Evolutionary conservation across 2,888 invertebrate genomes (phyloP).

Genomic region (Trisateles emortualis): DNA sequence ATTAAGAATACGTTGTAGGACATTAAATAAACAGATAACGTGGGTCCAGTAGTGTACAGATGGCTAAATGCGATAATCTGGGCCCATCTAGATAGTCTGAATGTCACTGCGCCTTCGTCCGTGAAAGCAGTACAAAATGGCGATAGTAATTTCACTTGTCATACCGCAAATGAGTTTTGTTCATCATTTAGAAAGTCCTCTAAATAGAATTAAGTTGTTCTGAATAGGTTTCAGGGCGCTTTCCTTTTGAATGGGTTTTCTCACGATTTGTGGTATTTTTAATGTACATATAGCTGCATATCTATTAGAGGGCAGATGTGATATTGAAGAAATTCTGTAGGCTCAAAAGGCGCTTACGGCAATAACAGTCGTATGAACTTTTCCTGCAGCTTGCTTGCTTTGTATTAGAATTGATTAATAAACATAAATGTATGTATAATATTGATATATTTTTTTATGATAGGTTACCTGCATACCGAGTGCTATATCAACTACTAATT

Average conservation of each 20-base stretch:
- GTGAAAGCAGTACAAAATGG: conserved; percentile 65
- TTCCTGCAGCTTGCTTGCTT: no score
- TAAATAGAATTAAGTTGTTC: conserved; percentile 69
- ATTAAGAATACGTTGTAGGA: conserved; percentile 42
- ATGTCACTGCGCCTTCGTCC: conserved; percentile 61
- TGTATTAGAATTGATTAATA: no score
- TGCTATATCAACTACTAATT: no score
- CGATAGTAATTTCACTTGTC: conserved; percentile 74
- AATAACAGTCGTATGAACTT: no score
- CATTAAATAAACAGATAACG: conserved; percentile 63
- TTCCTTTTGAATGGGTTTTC: conserved; percentile 31
- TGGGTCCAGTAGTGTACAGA: conserved; percentile 59
- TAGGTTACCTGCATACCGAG: no score
- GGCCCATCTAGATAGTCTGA: conserved; percentile 67
- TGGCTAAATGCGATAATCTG: conserved; percentile 65
- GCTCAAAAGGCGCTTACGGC: no score
- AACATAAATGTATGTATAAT: no score
- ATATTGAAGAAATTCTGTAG: no score
- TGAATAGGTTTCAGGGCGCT: conserved; percentile 43
- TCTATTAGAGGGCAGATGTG: no score
- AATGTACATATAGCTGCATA: no score
- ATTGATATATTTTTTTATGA: no score
- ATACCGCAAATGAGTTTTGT: conserved; percentile 80
- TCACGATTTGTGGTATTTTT: background rate
- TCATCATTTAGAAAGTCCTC: conserved; percentile 82